These are phyloP conservation scores for Tragelaphus imberbis DNA, from an alignment of 2,113 vertebrate species.

Conservation along the genomic window DNA sequence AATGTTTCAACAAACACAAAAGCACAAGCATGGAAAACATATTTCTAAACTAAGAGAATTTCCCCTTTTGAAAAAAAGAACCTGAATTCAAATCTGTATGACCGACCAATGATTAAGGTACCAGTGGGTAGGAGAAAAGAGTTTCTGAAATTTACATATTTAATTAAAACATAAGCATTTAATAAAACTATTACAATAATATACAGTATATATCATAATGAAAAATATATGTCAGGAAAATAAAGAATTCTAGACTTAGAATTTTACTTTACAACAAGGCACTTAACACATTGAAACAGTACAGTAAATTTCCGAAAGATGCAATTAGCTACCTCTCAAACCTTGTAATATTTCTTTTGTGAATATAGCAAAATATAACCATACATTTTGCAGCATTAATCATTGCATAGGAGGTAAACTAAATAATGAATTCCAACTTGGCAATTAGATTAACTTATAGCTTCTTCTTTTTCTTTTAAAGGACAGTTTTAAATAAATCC, in stretches of 20 bases:
- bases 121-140: neutral
- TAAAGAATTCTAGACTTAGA: slow-evolving; percentile 56
- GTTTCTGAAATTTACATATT: neutral
- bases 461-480: slow-evolving; percentile 40
- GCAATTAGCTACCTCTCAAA: neutral
- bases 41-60: slow-evolving; percentile 31
- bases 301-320: slow-evolving; percentile 60
- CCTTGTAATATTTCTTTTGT: neutral
- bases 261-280: slow-evolving; percentile 58
- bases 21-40: neutral
- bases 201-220: slow-evolving; percentile 34
- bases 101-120: neutral
- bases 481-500: slow-evolving; percentile 20
- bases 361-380: slow-evolving; percentile 17
- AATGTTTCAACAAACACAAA: slow-evolving; percentile 50
- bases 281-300: slow-evolving; percentile 70
- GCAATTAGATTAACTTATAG: slow-evolving; percentile 23
- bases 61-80: neutral
- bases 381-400: slow-evolving; percentile 51
- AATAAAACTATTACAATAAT: slow-evolving; percentile 64
- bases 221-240: slow-evolving; percentile 61
- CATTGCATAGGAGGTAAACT: slow-evolving; percentile 56
- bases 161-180: slow-evolving; percentile 60
- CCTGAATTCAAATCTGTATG: neutral
- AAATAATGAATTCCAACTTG: slow-evolving; percentile 54